Evolutionary conservation across 2,888 invertebrate species (phyloP).

Genomic region (Aleiodes testaceus): DNA sequence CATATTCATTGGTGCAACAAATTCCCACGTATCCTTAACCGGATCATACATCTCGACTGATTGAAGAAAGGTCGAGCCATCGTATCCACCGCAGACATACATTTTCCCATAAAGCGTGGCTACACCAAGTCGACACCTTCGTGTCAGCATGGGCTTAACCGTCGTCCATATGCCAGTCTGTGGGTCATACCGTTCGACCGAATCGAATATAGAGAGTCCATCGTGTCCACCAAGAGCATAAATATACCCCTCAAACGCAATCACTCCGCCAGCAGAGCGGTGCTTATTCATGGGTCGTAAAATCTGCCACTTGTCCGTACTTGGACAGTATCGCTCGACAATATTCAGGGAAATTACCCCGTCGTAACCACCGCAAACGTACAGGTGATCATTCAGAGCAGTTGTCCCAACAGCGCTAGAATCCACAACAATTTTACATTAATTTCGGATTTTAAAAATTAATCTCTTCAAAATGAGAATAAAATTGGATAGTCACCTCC

Average conservation of each 20-base stretch:
- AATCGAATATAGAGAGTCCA: slow-evolving; percentile 90
- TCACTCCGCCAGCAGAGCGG: slow-evolving; percentile 83
- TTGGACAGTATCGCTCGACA: slow-evolving; percentile 87
- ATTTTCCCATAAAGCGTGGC: slow-evolving; percentile 87
- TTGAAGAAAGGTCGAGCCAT: slow-evolving; percentile 87
- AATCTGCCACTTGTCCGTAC: slow-evolving; percentile 82
- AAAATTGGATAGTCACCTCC: slow-evolving; percentile 75
- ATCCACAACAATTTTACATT: too few relatives aligned
- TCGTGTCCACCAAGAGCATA: slow-evolving; percentile 92
- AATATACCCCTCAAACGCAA: slow-evolving; percentile 81
- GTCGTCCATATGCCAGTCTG: slow-evolving; percentile 82
- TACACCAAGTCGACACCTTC: slow-evolving; percentile 87
- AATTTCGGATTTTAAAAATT: too few relatives aligned
- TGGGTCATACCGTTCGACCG: slow-evolving; percentile 87
- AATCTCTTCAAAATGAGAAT: not conserved
- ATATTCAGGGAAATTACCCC: slow-evolving; percentile 88
- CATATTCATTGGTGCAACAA: slow-evolving; percentile 86
- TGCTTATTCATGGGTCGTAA: slow-evolving; percentile 83
- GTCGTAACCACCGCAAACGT: slow-evolving; percentile 90
- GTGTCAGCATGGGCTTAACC: slow-evolving; percentile 86
- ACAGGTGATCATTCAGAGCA: slow-evolving; percentile 84
- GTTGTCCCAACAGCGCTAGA: slow-evolving; percentile 86
- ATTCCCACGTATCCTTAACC: slow-evolving; percentile 82
- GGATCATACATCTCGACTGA: slow-evolving; percentile 89
- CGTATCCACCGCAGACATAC: slow-evolving; percentile 90